Evolutionary conservation across 2,888 invertebrate genomes (phyloP), one percentile per base, ranked within the genome.

Genomic region (Patella depressa): DNA sequence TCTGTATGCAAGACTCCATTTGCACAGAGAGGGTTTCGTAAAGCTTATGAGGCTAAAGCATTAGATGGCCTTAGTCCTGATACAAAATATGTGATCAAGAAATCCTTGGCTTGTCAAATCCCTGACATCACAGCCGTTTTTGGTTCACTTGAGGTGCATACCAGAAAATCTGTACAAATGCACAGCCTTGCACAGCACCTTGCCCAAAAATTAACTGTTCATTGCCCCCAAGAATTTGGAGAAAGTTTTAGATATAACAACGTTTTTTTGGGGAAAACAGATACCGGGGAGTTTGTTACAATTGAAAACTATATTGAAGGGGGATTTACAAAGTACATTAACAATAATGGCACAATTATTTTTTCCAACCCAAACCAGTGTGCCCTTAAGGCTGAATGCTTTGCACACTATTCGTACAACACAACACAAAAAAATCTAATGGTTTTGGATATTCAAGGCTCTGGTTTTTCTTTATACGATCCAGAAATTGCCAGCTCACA

Each of bases 111-210:
- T 59, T 15, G 3, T 59, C 59, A 59, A 59, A n/a, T n/a, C 15
- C 4, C 59, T n/a, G n/a, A n/a, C 59, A 59, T 59, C 5, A 59
- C n/a, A 15, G n/a, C 15, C 59, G 17, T 59, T 59, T 59, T 59
- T 59, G 59, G 59, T 11, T 59, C 59, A 4, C 15, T 59, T n/a
- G 59, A 59, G 59, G 59, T n/a, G 59, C 15, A 59, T 59, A 59
- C 59, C 12, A 59, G 15, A 59, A 59, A 59, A n/a, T 59, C 59
- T 59, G 59, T 59, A 5, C 59, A 59, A 59, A 59, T 59, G 59
- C 15, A 59, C 59, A n/a, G 59, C 59, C n/a, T 59, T 5, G 59
- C 59, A 15, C 59, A 59, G n/a, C 59, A 59, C 59, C n/a, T 5
- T 15, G 59, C 59, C 7, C n/a, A n/a, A n/a, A 15, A 59, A n/a